Base-by-base conservation (phyloP, 2,888 invertebrate species). In the Megamerina dolium region DNA sequence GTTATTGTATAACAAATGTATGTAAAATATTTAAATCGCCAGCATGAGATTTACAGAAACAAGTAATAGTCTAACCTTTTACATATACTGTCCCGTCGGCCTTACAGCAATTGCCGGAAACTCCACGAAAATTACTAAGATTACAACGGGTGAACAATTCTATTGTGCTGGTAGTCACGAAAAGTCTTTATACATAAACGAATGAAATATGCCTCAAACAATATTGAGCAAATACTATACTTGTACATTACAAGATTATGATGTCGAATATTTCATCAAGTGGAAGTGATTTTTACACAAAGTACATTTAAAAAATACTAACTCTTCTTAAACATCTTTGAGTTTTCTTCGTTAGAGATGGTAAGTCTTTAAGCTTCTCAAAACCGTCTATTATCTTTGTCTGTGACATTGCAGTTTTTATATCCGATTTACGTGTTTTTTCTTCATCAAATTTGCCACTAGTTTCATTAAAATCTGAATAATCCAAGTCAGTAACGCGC, bases 351-450 rank as follows among this genome's bases (percentile, higher is more conserved):
- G 56, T 45, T 3, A 60, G 37, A 5, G 46, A 52, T 2, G 64
- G 64, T 4, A 65, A 17, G 3, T 55, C 55, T 12, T 62, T 53
- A 3, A 80, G 68, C 55, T 80, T 76, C 57, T 86, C 85, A 56
- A 44, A 85, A 63, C 77, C 30, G 0, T 47, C 20, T 75, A 65
- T 56, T 14, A 55, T 47, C 12, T 53, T 53, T 1, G 59, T 53
- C 10, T 42, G 46, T 18, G 50, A 31, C 52, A 68, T 48, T 48
- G 61, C 58, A 12, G 56, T 46, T 4, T 47, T 47, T 2, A 66
- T 45, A 45, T 63, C 57, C 9, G 56, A 53, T 38, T 52, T 50
- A 18, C 49, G 37, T 1, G 41, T 26, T 1, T 51, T 31, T 4
- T 46, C 41, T 14, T 54, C 52, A 36, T 52, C 51, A 9, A 50